Conservation (phyloP, 2,888 invertebrate species). For the Pristionchus maxplancki region DNA sequence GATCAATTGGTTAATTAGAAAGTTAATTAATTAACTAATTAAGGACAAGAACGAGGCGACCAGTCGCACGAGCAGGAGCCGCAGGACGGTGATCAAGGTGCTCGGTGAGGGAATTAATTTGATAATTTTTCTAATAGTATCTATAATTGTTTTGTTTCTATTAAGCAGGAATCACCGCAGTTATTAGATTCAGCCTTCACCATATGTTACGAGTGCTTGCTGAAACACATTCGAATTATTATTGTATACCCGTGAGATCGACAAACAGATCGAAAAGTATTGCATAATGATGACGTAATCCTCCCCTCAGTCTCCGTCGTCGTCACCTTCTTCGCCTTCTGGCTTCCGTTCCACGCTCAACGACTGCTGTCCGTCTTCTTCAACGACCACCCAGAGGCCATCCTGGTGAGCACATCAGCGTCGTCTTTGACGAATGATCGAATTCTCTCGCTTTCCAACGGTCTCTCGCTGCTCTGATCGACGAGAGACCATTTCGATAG, state of each 20-base stretch:
- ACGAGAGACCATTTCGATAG: too few species aligned
- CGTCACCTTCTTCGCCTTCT: constrained; percentile 93
- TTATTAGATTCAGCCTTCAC: background rate
- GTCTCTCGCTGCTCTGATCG: too few species aligned
- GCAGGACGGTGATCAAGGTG: constrained; percentile 64
- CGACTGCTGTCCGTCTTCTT: constrained; percentile 85
- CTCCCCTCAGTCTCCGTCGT: constrained; percentile 89
- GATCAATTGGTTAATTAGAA: background rate
- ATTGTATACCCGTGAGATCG: background rate
- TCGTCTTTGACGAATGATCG: too few species aligned
- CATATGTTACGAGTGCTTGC: background rate
- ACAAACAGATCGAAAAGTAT: background rate
- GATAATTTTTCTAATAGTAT: background rate
- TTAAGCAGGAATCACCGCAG: too few species aligned
- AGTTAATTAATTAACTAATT: background rate
- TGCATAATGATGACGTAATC: background rate
- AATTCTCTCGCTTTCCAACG: too few species aligned
- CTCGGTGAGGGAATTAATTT: constrained; percentile 53
- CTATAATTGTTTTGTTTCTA: background rate
- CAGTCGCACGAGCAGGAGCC: constrained; percentile 56
- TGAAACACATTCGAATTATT: background rate
- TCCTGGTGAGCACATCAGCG: constrained; percentile 37
- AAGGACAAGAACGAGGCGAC: constrained; percentile 47
- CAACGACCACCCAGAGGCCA: constrained; percentile 59
- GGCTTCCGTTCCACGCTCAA: constrained; percentile 96